Percentiles rank a stretch among this genome's conserved stretches.
phyloP scores from a whole-genome alignment of 2,797 vertebrate genomes.

The Pterois miles region DNA sequence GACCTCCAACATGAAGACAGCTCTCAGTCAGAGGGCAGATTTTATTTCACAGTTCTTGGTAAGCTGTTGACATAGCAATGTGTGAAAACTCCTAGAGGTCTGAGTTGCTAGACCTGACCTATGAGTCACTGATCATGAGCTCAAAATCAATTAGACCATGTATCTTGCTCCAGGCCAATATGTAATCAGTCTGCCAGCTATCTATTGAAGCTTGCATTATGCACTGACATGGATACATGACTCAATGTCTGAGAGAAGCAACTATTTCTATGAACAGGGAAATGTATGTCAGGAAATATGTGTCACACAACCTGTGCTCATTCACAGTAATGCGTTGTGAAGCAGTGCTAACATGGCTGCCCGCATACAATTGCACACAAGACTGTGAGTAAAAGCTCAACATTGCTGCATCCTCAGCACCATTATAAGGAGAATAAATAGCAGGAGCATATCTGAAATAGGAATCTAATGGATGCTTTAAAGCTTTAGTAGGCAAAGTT shows the following conservation, averaged over 20 bases:
- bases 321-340: constrained; percentile 9
- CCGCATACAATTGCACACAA: not conserved
- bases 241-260: not conserved
- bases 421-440: not conserved
- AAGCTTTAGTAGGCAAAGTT: not conserved
- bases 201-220: not conserved
- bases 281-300: not conserved
- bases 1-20: constrained; percentile 6
- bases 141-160: constrained; percentile 16
- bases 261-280: not conserved
- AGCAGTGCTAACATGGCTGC: not conserved
- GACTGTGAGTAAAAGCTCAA: not conserved
- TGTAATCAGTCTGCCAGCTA: not conserved
- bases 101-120: constrained; percentile 1
- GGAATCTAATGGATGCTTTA: not conserved
- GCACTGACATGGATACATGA: not conserved
- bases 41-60: constrained; percentile 4
- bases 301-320: not conserved
- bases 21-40: constrained; percentile 6
- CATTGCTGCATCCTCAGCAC: not conserved
- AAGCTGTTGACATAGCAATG: not conserved
- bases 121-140: not conserved
- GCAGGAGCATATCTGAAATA: not conserved
- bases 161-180: not conserved
- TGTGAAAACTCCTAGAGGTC: constrained; percentile 12